Conservation (phyloP, 1,140 invertebrate genomes). For the Drosophila subpulchrella region DNA sequence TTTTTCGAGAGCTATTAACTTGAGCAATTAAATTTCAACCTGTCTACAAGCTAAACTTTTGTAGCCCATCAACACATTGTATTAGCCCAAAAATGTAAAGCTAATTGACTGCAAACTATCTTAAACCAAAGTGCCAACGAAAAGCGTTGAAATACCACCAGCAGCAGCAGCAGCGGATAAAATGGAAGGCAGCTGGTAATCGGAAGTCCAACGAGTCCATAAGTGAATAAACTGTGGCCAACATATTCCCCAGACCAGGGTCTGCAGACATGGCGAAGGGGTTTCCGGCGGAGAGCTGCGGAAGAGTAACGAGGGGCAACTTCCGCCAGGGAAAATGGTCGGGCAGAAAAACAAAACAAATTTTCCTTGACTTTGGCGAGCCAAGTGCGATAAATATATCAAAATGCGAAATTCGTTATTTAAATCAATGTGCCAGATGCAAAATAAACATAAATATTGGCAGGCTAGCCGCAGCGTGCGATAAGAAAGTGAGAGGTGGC, state of each 20-base stretch:
- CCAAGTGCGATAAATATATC: slow-evolving; percentile 73
- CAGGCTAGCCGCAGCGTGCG: slow-evolving; percentile 52
- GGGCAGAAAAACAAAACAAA: slow-evolving; percentile 50
- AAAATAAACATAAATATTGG: slow-evolving; percentile 76
- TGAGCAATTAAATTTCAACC: background rate
- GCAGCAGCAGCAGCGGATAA: slow-evolving; percentile 17
- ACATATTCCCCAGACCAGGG: slow-evolving; percentile 35
- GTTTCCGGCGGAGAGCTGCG: slow-evolving; percentile 15
- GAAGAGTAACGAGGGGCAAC: slow-evolving; percentile 47
- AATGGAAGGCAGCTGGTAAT: slow-evolving; percentile 42
- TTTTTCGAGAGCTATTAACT: background rate
- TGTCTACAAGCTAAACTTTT: background rate
- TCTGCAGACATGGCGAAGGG: slow-evolving; percentile 9
- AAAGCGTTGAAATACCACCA: slow-evolving; percentile 34
- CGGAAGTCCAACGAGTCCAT: slow-evolving; percentile 70
- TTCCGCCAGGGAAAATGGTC: slow-evolving; percentile 51
- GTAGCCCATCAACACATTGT: background rate
- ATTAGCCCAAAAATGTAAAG: slow-evolving; percentile 1
- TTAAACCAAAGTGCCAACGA: slow-evolving; percentile 32
- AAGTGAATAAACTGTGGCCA: slow-evolving; percentile 79
- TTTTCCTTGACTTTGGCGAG: slow-evolving; percentile 52
- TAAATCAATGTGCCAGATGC: slow-evolving; percentile 76
- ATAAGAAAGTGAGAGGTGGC: slow-evolving; percentile 49
- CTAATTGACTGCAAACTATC: slow-evolving; percentile 68
- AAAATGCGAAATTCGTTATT: slow-evolving; percentile 58